A percentile compares a stretch with the other conserved stretches of the same genome.
Evolutionary conservation across 2,888 invertebrate genomes (phyloP).

Genomic region (Lasioglossum zephyrum): DNA sequence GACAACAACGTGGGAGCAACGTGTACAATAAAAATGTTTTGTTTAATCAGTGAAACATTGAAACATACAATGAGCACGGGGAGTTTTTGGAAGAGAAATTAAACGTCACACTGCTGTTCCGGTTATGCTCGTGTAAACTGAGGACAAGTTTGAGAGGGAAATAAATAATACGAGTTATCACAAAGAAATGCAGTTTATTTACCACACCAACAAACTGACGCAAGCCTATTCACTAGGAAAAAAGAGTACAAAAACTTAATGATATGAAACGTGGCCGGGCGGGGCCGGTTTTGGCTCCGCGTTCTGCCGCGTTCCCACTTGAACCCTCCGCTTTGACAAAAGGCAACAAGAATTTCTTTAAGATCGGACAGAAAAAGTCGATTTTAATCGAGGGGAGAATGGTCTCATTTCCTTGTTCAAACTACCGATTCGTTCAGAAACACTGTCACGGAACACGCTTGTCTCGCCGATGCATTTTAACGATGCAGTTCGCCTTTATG

Average conservation of each 20-base stretch:
- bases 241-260: conserved; percentile 74
- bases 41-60: conserved; percentile 7
- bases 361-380: not conserved
- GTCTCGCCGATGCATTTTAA: not conserved
- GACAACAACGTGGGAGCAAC: conserved; percentile 17
- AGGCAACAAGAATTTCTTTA: not conserved
- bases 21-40: not conserved
- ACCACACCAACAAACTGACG: conserved; percentile 83
- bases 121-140: conserved; percentile 49
- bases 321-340: not conserved
- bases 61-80: not conserved
- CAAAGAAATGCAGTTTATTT: conserved; percentile 84
- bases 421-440: not conserved
- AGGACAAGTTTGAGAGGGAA: conserved; percentile 79
- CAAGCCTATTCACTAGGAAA: conserved; percentile 72
- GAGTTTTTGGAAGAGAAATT: not conserved
- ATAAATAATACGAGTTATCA: conserved; percentile 83
- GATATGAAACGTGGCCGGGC: conserved; percentile 45
- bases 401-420: not conserved
- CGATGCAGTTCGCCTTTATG: not conserved
- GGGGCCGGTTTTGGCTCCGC: conserved; percentile 25
- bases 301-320: conserved; percentile 8
- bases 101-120: conserved; percentile 24
- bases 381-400: not conserved
- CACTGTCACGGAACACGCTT: not conserved